phyloP scores from a whole-genome alignment of 2,888 invertebrate species.

The Seladonia tumulorum region DNA sequence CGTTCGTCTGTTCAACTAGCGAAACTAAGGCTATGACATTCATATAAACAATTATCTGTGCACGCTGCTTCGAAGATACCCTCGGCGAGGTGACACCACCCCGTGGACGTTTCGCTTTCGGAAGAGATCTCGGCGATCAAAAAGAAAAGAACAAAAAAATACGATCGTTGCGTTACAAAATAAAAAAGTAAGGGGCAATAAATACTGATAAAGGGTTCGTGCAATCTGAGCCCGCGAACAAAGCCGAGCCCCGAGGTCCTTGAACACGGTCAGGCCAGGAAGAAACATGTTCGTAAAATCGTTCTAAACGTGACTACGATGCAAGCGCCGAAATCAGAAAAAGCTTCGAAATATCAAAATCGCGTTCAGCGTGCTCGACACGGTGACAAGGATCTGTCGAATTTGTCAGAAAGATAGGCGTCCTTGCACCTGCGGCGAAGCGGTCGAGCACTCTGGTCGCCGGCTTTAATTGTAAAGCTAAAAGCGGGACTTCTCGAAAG shows the following conservation, averaged over 20 bases:
- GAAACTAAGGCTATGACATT: conserved; percentile 74
- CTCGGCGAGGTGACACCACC: neutral
- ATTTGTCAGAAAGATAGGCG: neutral
- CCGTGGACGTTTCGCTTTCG: conserved; percentile 1
- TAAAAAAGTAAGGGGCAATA: neutral
- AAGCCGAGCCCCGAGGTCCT: neutral
- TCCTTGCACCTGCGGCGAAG: neutral
- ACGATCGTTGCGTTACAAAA: conserved; percentile 2
- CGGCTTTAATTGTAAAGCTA: neutral
- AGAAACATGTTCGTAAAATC: conserved; percentile 19
- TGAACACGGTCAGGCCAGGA: conserved; percentile 19
- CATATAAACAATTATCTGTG: conserved; percentile 68
- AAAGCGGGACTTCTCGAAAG: conserved; percentile 22
- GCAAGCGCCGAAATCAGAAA: neutral
- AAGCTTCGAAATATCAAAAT: conserved; percentile 38
- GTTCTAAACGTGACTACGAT: conserved; percentile 21
- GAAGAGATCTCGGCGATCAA: neutral
- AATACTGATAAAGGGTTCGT: conserved; percentile 39
- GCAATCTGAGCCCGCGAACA: conserved; percentile 16
- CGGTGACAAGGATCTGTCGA: neutral
- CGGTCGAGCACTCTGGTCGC: neutral
- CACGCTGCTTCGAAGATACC: conserved; percentile 65
- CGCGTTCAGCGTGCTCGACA: neutral
- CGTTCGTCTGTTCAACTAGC: conserved; percentile 74
- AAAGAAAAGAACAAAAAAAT: neutral